A percentile compares a stretch with the other conserved stretches of the same genome.
phyloP scores from a whole-genome alignment of 2,888 invertebrate genomes.

The Craniophora ligustri region DNA sequence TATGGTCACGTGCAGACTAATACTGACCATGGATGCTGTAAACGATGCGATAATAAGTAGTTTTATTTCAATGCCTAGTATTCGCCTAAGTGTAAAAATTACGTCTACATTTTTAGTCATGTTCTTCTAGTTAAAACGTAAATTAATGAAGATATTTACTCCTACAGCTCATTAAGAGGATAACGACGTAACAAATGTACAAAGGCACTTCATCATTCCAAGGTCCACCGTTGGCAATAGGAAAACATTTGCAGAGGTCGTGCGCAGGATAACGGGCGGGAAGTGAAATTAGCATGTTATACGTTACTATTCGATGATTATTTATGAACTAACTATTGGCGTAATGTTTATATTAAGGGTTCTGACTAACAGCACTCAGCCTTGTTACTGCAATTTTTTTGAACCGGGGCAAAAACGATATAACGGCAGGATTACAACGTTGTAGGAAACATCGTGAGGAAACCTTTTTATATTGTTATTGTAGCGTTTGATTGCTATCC shows the following conservation, averaged over 20 bases:
- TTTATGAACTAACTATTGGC: background rate
- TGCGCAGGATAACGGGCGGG: slow-evolving; percentile 29
- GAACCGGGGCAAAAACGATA: too few species aligned
- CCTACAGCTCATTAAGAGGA: slow-evolving; percentile 21
- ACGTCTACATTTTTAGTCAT: too few species aligned
- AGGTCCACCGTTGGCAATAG: slow-evolving; percentile 31
- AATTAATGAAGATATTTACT: background rate
- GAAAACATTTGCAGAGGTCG: slow-evolving; percentile 28
- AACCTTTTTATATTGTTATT: too few species aligned
- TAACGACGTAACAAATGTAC: slow-evolving; percentile 15
- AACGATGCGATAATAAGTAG: too few species aligned
- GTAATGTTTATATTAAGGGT: background rate
- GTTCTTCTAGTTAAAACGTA: background rate
- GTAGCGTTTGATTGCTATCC: too few species aligned
- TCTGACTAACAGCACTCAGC: background rate
- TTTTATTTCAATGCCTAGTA: too few species aligned
- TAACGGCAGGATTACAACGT: too few species aligned
- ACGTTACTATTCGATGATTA: background rate
- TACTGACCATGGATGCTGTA: too few species aligned
- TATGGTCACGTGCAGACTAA: too few species aligned
- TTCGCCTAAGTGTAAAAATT: too few species aligned
- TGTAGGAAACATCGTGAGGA: too few species aligned
- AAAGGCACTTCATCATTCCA: slow-evolving; percentile 18
- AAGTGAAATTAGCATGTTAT: slow-evolving; percentile 51
- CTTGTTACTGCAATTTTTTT: too few species aligned